phyloP scores from a whole-genome alignment of 2,888 invertebrate genomes.

The Apamea sordens region DNA sequence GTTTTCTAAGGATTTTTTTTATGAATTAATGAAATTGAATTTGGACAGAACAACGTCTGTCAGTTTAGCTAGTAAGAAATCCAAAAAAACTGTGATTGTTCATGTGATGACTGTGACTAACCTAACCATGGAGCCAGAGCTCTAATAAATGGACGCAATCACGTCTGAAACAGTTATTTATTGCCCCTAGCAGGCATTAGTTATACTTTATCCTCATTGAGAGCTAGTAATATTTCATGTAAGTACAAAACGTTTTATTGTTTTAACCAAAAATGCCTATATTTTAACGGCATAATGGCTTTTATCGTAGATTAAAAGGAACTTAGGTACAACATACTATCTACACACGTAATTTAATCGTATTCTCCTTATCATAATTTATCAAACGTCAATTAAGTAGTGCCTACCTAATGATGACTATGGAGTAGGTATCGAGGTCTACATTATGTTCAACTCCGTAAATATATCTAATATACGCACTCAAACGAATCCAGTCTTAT shows the following conservation, averaged over 20 bases:
- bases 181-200: not conserved
- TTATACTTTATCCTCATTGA: slow-evolving; percentile 28
- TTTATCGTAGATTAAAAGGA: slow-evolving; percentile 17
- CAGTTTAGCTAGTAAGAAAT: no score
- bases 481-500: no score
- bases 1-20: not conserved
- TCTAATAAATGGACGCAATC: slow-evolving; percentile 1
- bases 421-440: slow-evolving; percentile 1
- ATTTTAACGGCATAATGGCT: not conserved
- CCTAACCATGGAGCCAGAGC: not conserved
- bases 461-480: not conserved
- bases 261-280: not conserved
- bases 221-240: slow-evolving; percentile 1
- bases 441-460: not conserved
- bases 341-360: slow-evolving; percentile 25
- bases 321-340: slow-evolving; percentile 8
- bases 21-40: not conserved
- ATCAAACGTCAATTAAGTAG: slow-evolving; percentile 12
- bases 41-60: not conserved
- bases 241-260: slow-evolving; percentile 4
- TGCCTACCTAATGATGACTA: slow-evolving; percentile 15
- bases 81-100: no score
- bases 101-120: no score
- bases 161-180: slow-evolving; percentile 7
- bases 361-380: slow-evolving; percentile 26